These are phyloP conservation scores for Cinclus mexicanus DNA, from an alignment of 2,113 vertebrate genomes.

Conservation along the genomic window DNA sequence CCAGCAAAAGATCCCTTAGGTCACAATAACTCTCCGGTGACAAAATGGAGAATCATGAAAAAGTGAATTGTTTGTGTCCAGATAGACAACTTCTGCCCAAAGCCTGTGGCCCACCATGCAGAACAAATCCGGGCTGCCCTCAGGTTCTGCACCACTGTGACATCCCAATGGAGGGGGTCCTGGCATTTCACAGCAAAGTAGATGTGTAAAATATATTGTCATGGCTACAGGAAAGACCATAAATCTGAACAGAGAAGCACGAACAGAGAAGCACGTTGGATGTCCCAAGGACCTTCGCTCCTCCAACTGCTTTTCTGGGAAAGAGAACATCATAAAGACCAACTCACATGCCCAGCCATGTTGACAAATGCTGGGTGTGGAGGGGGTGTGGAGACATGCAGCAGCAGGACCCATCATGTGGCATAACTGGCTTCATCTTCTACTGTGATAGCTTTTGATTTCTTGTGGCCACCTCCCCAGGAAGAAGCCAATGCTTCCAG, in stretches of 20 bases:
- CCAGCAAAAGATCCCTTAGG: background rate
- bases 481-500: background rate
- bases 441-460: background rate
- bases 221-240: background rate
- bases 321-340: background rate
- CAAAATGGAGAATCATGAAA: background rate
- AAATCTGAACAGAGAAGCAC: background rate
- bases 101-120: background rate
- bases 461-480: background rate
- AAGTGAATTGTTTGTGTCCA: accelerated
- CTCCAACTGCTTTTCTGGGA: background rate
- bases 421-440: background rate
- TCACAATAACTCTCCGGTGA: background rate
- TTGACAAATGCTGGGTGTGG: background rate
- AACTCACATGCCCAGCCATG: accelerated
- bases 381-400: background rate
- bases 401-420: background rate
- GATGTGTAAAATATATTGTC: background rate
- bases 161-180: background rate
- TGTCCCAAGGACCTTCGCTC: background rate
- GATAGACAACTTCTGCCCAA: background rate
- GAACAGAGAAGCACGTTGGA: background rate
- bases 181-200: background rate
- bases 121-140: background rate
- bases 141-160: background rate